These are phyloP conservation scores for Coturnix japonica DNA, from an alignment of 2,113 vertebrate genomes.

Conservation along the genomic window DNA sequence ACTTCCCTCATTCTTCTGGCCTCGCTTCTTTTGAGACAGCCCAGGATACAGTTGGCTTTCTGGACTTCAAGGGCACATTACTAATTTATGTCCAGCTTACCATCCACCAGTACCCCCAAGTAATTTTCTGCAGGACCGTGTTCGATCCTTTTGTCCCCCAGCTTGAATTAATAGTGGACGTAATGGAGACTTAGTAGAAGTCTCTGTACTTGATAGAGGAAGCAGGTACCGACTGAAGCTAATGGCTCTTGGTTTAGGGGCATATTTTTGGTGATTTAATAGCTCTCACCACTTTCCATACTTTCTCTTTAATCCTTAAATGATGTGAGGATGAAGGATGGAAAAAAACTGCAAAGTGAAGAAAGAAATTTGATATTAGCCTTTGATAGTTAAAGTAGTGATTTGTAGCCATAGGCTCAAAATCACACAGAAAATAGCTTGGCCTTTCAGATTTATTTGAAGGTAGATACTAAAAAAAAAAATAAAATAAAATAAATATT, in stretches of 20 bases:
- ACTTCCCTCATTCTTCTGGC: too few species aligned
- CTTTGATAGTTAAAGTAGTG: not conserved
- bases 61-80: too few species aligned
- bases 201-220: not conserved
- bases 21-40: too few species aligned
- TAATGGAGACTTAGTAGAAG: not conserved
- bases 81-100: too few species aligned
- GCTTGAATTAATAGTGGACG: too few species aligned
- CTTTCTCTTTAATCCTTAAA: not conserved
- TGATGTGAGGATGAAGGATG: not conserved
- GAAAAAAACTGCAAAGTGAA: not conserved
- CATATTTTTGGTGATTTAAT: not conserved
- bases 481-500: not conserved
- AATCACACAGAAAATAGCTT: not conserved
- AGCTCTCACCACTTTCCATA: not conserved
- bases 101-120: too few species aligned
- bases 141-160: too few species aligned
- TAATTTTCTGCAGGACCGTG: too few species aligned
- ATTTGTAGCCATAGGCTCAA: conserved; percentile 3
- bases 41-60: too few species aligned
- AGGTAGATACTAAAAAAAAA: not conserved
- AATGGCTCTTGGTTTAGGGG: not conserved
- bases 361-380: not conserved
- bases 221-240: not conserved
- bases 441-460: conserved; percentile 5